Base-by-base conservation (phyloP, 1,140 invertebrate species). In the Andricus grossulariae region DNA sequence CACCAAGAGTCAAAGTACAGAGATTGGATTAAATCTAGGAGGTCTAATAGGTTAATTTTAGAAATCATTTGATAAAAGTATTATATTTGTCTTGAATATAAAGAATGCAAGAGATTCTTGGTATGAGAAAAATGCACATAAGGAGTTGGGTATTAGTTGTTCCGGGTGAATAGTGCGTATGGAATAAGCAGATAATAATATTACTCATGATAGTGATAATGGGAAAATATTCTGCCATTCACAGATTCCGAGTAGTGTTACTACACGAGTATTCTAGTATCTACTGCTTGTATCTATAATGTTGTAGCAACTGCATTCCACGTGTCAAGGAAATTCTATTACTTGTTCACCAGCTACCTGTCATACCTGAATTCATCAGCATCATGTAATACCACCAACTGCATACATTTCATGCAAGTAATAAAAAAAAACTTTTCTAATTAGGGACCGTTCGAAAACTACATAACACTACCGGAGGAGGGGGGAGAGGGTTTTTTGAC, bases 281-380 rank as follows among this genome's bases (percentile, higher is more conserved):
- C 78, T 77, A 73, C 71, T 74, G 71, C 75, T 79, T 75, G 78
- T 39, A 82, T 83, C 82, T 82, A 83, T 79, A 32, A 39, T 73
- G 74, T 71, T 76, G 76, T 55, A 80, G 79, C 80, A 79, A 81
- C 79, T 81, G 77, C 82, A 84, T 80, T 82, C 82, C 82, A 82
- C 82, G 82, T 84, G 78, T 80, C 82, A 83, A 82, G 82, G 80
- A 82, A 80, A 82, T 80, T 83, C 8, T 5, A 45, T 45, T 83
- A 77, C 78, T 82, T 79, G 74, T 73, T 80, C 74, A 76, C 74
- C 74, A 66, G 52, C 76, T 78, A 81, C 10, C 39, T 10, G 39
- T 45, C 7, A 45, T 45, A 45, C 39, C 39, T 45, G 39, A 45
- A 45, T 45, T 8, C 8, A 45, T 45, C 39, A 11, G 8, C 10